A percentile compares a stretch with the other conserved stretches of the same genome.
phyloP scores from a whole-genome alignment of 92 coral and sea anemone genomes.

The Palythoa caribaeorum region DNA sequence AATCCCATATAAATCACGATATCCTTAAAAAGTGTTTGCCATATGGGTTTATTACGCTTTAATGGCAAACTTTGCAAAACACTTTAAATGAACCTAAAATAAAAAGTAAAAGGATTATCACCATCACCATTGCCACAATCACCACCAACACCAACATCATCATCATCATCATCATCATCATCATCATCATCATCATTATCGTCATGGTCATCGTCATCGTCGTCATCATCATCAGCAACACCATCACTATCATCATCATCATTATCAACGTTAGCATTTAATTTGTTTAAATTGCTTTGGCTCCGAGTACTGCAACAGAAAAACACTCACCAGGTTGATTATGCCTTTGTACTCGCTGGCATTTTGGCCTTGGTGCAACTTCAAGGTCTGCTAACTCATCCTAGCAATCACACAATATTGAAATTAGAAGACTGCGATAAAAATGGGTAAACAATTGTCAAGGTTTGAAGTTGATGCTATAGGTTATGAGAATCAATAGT shows the following conservation, averaged over 20 bases:
- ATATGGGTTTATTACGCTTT: no score
- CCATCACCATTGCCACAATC: no score
- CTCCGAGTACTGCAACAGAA: neutral
- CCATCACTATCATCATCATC: neutral
- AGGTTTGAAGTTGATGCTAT: no score
- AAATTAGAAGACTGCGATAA: no score
- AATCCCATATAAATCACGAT: no score
- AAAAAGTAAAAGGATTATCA: no score
- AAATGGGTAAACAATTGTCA: no score
- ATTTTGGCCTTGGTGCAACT: conserved; percentile 89
- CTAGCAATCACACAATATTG: conserved; percentile 41
- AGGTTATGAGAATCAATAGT: no score
- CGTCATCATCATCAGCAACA: neutral
- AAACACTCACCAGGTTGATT: conserved; percentile 84
- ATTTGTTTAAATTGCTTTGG: neutral
- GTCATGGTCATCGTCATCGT: neutral
- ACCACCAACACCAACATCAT: neutral
- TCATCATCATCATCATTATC: neutral
- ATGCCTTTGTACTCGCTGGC: conserved; percentile 88
- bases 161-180: neutral
- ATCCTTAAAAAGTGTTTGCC: no score
- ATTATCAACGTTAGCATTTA: neutral
- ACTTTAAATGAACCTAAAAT: no score
- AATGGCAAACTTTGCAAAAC: no score
- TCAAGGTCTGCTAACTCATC: conserved; percentile 98